Evolutionary conservation across 2,888 invertebrate species (phyloP).

Genomic region (Timema podura): DNA sequence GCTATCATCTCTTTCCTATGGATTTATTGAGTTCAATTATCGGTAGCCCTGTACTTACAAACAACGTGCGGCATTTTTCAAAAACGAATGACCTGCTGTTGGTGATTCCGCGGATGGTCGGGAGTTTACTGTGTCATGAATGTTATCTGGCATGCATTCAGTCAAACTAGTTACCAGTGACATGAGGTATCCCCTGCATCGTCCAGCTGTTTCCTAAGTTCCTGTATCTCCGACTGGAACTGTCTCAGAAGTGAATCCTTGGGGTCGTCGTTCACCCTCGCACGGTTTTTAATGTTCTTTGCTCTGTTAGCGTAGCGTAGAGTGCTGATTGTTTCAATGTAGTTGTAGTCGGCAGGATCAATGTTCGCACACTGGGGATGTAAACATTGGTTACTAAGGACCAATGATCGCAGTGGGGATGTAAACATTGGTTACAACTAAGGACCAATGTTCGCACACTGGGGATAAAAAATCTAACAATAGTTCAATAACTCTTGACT

Average conservation of each 20-base stretch:
- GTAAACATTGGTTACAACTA: background rate
- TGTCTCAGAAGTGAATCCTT: constrained; percentile 93
- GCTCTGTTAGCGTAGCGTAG: constrained; percentile 95
- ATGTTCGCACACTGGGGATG: constrained; percentile 81
- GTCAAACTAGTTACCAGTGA: background rate
- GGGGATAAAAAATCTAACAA: too few species aligned
- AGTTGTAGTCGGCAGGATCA: constrained; percentile 94
- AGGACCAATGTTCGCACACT: background rate
- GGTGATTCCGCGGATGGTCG: too few species aligned
- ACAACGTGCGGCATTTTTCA: too few species aligned
- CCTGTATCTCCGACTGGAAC: constrained; percentile 97
- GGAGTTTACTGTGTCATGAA: too few species aligned
- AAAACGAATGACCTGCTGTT: too few species aligned
- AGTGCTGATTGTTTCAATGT: constrained; percentile 96
- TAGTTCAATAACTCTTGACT: too few species aligned
- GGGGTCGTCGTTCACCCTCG: constrained; percentile 94
- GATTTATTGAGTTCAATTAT: too few species aligned
- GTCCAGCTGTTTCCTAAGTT: constrained; percentile 79
- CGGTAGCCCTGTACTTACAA: too few species aligned
- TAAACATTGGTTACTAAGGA: background rate
- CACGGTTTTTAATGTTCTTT: constrained; percentile 95
- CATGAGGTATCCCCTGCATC: constrained; percentile 52
- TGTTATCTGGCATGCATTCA: too few species aligned
- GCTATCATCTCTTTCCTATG: too few species aligned
- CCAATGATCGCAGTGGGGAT: background rate